Conservation (phyloP, 2,888 invertebrate species). For the Drosophila meridiana region DNA sequence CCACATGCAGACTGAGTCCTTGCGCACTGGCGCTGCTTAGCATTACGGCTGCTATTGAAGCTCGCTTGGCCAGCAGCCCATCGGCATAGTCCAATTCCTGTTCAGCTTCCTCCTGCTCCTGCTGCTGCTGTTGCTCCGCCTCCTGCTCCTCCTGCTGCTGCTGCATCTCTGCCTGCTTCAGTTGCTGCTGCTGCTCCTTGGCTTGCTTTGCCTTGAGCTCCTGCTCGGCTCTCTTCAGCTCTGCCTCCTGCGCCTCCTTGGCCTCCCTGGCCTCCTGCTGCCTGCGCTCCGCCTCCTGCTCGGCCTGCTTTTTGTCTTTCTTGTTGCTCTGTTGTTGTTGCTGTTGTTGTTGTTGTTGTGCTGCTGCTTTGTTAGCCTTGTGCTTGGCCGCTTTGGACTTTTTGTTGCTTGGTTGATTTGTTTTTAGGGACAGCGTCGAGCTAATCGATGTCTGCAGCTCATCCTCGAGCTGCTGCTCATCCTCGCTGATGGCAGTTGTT, state of each 20-base stretch:
- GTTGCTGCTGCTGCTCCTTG: not conserved
- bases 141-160: not conserved
- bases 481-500: slow-evolving; percentile 50
- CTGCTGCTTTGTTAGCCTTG: slow-evolving; percentile 43
- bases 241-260: not conserved
- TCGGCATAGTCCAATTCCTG: slow-evolving; percentile 56
- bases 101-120: not conserved
- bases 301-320: slow-evolving; percentile 34
- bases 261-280: not conserved
- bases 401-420: slow-evolving; percentile 38
- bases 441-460: slow-evolving; percentile 37
- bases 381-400: slow-evolving; percentile 52
- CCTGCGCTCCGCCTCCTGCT: slow-evolving; percentile 31
- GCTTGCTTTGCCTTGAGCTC: slow-evolving; percentile 5
- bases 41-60: slow-evolving; percentile 54
- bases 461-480: slow-evolving; percentile 52
- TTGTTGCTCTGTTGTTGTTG: slow-evolving; percentile 29
- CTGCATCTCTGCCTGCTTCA: not conserved
- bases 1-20: slow-evolving; percentile 58
- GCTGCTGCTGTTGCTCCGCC: not conserved
- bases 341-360: slow-evolving; percentile 15
- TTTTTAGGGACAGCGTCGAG: slow-evolving; percentile 29
- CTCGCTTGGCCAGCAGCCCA: slow-evolving; percentile 58
- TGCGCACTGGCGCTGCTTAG: slow-evolving; percentile 69
- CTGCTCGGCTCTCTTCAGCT: not conserved